Percentiles rank a stretch among this genome's conserved stretches.
These are phyloP conservation scores for Raja brachyura DNA, from an alignment of 2,113 vertebrate genomes.

Conservation along the genomic window DNA sequence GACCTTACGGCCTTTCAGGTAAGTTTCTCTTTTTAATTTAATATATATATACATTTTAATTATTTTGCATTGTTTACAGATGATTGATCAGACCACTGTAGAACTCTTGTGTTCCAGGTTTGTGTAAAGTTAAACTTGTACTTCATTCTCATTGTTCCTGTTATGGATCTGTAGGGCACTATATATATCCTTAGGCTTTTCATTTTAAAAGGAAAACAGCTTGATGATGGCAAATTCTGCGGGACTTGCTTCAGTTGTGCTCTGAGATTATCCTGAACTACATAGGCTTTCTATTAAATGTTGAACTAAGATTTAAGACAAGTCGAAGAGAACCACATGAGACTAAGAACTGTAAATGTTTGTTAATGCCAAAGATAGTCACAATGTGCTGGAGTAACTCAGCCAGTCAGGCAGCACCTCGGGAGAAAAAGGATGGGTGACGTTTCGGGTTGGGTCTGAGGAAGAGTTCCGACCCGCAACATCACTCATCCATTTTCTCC, in stretches of 20 bases:
- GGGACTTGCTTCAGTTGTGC: not conserved
- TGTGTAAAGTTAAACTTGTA: conserved; percentile 3
- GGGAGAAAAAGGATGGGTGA: too few relatives aligned
- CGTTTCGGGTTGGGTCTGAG: too few relatives aligned
- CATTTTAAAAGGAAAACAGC: not conserved
- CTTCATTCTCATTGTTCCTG: conserved; percentile 1
- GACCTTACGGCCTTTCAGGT: conserved; percentile 96
- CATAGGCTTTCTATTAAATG: not conserved
- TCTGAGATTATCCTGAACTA: not conserved
- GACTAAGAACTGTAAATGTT: not conserved
- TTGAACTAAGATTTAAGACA: not conserved
- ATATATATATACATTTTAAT: not conserved
- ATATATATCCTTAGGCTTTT: not conserved
- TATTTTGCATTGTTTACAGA: not conserved
- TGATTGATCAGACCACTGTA: not conserved
- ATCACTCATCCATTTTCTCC: too few relatives aligned
- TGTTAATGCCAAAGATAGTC: too few relatives aligned
- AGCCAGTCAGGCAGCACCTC: too few relatives aligned
- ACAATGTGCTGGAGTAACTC: too few relatives aligned
- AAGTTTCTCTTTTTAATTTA: conserved; percentile 52
- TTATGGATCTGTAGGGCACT: not conserved
- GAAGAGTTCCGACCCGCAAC: too few relatives aligned
- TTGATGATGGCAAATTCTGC: not conserved
- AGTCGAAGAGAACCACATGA: not conserved
- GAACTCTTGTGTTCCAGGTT: not conserved